Conservation (phyloP, 1,140 invertebrate genomes). For the Thalassaphorura encarpata region DNA sequence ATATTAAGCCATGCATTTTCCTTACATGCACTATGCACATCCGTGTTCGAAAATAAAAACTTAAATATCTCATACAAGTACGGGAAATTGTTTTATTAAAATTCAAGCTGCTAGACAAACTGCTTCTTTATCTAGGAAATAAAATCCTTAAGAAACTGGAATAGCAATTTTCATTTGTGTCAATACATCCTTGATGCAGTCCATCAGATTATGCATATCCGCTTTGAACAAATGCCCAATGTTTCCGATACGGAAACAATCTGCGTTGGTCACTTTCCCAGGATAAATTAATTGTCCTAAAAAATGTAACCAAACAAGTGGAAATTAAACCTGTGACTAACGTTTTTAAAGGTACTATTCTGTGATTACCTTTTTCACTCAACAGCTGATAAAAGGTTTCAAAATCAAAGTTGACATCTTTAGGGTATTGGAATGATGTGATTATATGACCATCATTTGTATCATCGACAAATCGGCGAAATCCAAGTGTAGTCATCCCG, state of each 20-base stretch:
- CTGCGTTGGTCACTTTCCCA: conserved; percentile 42
- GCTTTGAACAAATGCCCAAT: conserved; percentile 42
- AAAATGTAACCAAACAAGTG: conserved; percentile 9
- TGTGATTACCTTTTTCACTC: conserved; percentile 38
- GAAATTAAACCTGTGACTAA: not conserved
- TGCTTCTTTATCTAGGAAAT: too few species aligned
- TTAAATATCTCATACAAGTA: too few species aligned
- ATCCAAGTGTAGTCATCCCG: conserved; percentile 42
- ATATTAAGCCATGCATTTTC: too few species aligned
- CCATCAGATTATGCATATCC: conserved; percentile 40
- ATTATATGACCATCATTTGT: conserved; percentile 41
- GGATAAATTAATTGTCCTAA: conserved; percentile 45
- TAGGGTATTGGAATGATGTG: conserved; percentile 42
- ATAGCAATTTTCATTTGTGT: conserved; percentile 37
- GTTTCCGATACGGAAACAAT: conserved; percentile 45
- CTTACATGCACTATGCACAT: too few species aligned
- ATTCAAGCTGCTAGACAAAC: too few species aligned
- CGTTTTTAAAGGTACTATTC: not conserved
- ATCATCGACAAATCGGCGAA: conserved; percentile 37
- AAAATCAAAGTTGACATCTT: conserved; percentile 41
- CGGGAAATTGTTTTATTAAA: too few species aligned
- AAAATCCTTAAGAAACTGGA: conserved; percentile 17
- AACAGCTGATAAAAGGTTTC: conserved; percentile 40
- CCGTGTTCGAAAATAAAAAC: too few species aligned
- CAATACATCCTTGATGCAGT: conserved; percentile 38